Evolutionary conservation across 2,113 vertebrate genomes (phyloP), one percentile per base, ranked within the genome.

Genomic region (Nibea albiflora): DNA sequence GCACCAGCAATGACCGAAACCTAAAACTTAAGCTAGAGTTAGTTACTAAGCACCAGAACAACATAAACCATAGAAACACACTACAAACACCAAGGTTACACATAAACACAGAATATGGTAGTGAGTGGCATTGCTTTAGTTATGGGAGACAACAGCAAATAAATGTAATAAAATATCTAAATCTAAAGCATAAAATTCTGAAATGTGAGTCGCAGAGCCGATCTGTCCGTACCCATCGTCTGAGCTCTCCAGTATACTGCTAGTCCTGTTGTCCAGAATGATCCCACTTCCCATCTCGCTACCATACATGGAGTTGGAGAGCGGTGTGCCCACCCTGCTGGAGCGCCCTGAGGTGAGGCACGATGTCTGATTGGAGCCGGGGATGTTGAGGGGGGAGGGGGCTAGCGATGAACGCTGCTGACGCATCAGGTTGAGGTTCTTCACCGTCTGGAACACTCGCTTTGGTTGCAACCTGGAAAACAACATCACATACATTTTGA

Each of bases 281-380:
- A 97, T 90, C 24, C 95, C 96, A 62, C 95, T 85, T 62, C 93
- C 92, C 5, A 77, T 76, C 9, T 99, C 98, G 1, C 97, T 96
- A 26, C 96, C 96, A 5, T 97, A 98, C 79, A 97, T 94, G 71
- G 93, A 93, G 91, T 96, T 97, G 83, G 96, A 98, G 64, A 96
- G 93, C 15, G 97, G 97, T 12, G 98, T 98, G 94, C 97, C 97
- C 90, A 96, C 85, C 24, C 97, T 97, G 93, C 98, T 99, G 73
- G 97, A 99, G 79, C 96, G 96, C 50, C 96, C 92, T 0, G 98
- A 99, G 93, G 96, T 97, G 90, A 97, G 84, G 62, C 95, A 95
- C 0, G 98, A 99, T n/a, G 97, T 98, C 93, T 96, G 98, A 92
- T 99, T 99, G 85, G 98, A 99, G 62, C 98, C 98, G 0, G 98